A percentile compares a stretch with the other conserved stretches of the same genome.
These are phyloP conservation scores for Engystomops pustulosus DNA, from an alignment of 2,113 vertebrate genomes.

Conservation along the genomic window DNA sequence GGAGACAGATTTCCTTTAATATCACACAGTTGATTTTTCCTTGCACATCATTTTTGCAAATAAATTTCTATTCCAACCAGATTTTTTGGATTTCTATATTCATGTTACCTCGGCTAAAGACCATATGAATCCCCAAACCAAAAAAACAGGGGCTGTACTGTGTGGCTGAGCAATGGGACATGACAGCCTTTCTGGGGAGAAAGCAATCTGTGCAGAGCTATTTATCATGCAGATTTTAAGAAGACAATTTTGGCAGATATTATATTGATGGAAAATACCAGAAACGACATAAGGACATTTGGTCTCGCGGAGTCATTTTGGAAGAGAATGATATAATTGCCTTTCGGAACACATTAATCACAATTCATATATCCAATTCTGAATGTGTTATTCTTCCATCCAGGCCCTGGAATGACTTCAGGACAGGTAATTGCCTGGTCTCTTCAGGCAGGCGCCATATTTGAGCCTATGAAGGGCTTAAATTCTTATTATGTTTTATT, in stretches of 20 bases:
- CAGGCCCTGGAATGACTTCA: constrained; percentile 28
- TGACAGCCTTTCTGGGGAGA: constrained; percentile 46
- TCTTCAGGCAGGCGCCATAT: constrained; percentile 36
- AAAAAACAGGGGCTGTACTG: neutral
- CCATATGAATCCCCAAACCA: neutral
- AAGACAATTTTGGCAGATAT: constrained; percentile 54
- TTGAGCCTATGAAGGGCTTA: constrained; percentile 2
- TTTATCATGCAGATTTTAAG: constrained; percentile 56
- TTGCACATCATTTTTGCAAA: neutral
- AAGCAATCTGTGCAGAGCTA: constrained; percentile 45
- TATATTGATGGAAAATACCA: constrained; percentile 54
- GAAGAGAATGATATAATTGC: constrained; percentile 56
- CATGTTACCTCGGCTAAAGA: neutral
- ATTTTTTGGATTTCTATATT: neutral
- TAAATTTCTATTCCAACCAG: neutral
- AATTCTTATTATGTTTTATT: constrained; percentile 13
- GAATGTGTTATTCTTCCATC: constrained; percentile 53
- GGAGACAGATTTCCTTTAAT: neutral
- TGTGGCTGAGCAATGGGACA: constrained; percentile 18
- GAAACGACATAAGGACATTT: constrained; percentile 48
- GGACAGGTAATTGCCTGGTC: constrained; percentile 55
- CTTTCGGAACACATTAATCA: constrained; percentile 68
- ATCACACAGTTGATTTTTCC: neutral
- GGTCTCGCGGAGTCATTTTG: constrained; percentile 50
- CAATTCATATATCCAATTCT: constrained; percentile 55